Base-by-base conservation (phyloP, 2,888 invertebrate genomes). In the Tinea trinotella region DNA sequence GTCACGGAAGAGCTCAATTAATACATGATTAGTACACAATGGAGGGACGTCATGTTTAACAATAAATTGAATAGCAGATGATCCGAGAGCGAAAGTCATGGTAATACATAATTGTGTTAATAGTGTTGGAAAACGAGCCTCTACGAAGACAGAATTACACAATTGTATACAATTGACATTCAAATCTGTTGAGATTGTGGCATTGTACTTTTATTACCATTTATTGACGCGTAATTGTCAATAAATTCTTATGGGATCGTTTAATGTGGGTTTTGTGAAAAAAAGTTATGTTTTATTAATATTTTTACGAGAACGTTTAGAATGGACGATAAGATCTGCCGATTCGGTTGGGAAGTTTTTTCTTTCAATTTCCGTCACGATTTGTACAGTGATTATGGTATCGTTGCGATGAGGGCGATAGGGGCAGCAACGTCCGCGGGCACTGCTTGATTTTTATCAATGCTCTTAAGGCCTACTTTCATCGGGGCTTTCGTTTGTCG, bases 241-340 rank as follows among this genome's bases (percentile, higher is more conserved):
- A 85, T 85, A 85, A 84, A 85, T 84, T 83, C 71, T 81, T 81
- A 82, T 78, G 82, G 84, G 85, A 83, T 77, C 73, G 71, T 77
- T 83, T 82, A 84, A 85, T 85, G 84, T 85, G 85, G 85, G 85
- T 84, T 84, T 85, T 81, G 77, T 84, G 82, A 78, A 64, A 82
- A 85, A 84, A 85, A 83, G 82, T 84, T 83, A 82, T 83, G 79
- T 85, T 85, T 85, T 85, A 85, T 85, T 85, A 85, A 85, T 85
- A 85, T 85, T 85, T 83, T 85, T 85, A 85, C 83, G 83, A 83
- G 84, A 85, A 69, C 83, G 80, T 84, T 85, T 85, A 85, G 82
- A 74, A 68, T 62, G 67, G 63, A 56, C 70, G 84, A 84, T 85
- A 84, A 80, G 83, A 85, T 85, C 84, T 75, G 76, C 65, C 74